Percentiles rank a stretch among this genome's conserved stretches.
phyloP scores from a whole-genome alignment of 2,113 vertebrate species.

The Rutilus rutilus region DNA sequence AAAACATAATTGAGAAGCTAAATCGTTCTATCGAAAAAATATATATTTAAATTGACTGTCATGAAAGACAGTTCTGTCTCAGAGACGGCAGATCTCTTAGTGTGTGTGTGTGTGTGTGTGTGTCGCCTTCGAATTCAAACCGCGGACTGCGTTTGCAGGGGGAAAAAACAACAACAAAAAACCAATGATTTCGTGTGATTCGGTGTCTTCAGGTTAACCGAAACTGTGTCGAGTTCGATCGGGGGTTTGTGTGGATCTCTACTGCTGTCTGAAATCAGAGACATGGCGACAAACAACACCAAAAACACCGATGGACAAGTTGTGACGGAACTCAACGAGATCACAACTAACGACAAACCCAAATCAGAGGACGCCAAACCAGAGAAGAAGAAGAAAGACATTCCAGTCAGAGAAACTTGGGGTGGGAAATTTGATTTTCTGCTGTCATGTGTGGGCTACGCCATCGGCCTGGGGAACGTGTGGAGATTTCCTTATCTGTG shows the following conservation, averaged over 20 bases:
- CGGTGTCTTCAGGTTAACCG: slow-evolving; percentile 71
- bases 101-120: neutral
- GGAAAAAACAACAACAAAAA: too few species aligned
- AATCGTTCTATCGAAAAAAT: neutral
- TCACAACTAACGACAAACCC: slow-evolving; percentile 90
- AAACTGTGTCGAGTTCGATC: slow-evolving; percentile 73
- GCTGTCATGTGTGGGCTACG: slow-evolving; percentile 98
- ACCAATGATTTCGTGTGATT: slow-evolving; percentile 52
- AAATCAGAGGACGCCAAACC: slow-evolving; percentile 91
- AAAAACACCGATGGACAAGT: slow-evolving; percentile 92
- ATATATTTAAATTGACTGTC: neutral
- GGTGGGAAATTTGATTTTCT: slow-evolving; percentile 97
- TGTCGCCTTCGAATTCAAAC: neutral
- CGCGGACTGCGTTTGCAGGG: neutral
- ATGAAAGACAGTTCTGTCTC: slow-evolving; percentile 1
- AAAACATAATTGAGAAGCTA: neutral
- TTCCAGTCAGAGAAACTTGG: slow-evolving; percentile 92
- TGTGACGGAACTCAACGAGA: slow-evolving; percentile 90
- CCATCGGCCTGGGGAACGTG: slow-evolving; percentile 97
- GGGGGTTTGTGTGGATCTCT: slow-evolving; percentile 97
- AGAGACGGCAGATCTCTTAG: neutral
- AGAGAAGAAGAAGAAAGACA: slow-evolving; percentile 87
- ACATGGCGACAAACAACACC: slow-evolving; percentile 93
- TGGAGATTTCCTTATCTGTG: slow-evolving; percentile 98
- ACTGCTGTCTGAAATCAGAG: slow-evolving; percentile 85